Percentiles rank a stretch among this genome's conserved stretches.
Evolutionary conservation across 2,888 invertebrate genomes (phyloP).

Genomic region (Eupithecia centaureata): DNA sequence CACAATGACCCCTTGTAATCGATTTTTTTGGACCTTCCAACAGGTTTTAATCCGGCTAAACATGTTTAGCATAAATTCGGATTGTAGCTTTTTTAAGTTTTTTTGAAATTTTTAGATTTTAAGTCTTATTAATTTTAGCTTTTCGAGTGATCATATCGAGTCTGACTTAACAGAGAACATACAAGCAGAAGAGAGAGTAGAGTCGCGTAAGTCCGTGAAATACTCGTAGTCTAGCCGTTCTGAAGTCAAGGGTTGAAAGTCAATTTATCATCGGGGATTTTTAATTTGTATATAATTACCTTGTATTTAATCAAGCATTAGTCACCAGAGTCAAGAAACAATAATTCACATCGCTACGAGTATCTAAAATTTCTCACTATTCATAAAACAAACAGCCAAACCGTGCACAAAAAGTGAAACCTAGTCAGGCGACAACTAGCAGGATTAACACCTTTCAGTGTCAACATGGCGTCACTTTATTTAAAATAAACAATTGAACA

Average conservation of each 20-base stretch:
- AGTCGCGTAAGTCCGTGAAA: too few relatives aligned
- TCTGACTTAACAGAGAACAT: too few relatives aligned
- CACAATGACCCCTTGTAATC: constrained; percentile 34
- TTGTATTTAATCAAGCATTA: neutral
- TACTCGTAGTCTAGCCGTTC: too few relatives aligned
- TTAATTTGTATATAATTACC: too few relatives aligned
- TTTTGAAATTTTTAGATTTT: neutral
- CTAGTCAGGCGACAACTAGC: constrained; percentile 44
- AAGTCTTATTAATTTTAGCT: neutral
- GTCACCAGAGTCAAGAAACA: neutral
- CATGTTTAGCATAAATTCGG: constrained; percentile 7
- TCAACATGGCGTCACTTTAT: constrained; percentile 33
- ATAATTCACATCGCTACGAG: neutral
- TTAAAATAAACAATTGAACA: constrained; percentile 17
- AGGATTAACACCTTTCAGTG: constrained; percentile 59
- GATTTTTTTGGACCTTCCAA: constrained; percentile 26
- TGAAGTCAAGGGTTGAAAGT: too few relatives aligned
- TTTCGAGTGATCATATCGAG: too few relatives aligned
- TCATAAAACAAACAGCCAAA: constrained; percentile 17
- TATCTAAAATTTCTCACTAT: neutral
- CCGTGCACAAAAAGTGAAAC: constrained; percentile 53
- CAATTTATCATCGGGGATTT: too few relatives aligned
- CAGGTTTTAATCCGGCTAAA: constrained; percentile 41
- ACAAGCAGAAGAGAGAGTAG: too few relatives aligned
- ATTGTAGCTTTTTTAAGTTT: neutral